Evolutionary conservation across 1,140 invertebrate species (phyloP), one percentile per base, ranked within the genome.

Genomic region (Drosophila sturtevanti): DNA sequence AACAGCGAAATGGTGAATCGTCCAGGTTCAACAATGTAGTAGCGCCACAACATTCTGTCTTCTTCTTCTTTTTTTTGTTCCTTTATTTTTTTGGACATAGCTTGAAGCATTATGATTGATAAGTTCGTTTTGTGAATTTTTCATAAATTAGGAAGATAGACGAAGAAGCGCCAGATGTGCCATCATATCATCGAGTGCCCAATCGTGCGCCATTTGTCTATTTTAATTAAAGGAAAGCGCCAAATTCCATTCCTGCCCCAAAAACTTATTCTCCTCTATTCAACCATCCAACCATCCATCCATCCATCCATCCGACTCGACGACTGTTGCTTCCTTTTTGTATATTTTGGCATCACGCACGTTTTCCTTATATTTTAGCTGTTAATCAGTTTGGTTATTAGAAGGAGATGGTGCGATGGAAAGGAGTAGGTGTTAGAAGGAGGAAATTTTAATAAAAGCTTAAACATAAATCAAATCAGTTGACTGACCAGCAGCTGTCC

Each of bases 61-160:
- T 31, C 27, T 31, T 31, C 7, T 31, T 31, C 27, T 16, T 27
- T 48, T 18, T 54, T 9, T 22, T 54, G 3, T 22, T 55, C 31
- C 18, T 31, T 59, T 12, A n/a, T n/a, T 5, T n/a, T 22, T 60
- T 41, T 54, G 66, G 41, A 9, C 41, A 48, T 44, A 55, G 77
- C 67, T 66, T 66, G 66, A 76, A 63, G 82, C 79, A 82, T 87
- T 87, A 87, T 87, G 82, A 87, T 87, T 87, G 82, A 87, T 87
- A 87, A 87, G 82, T 87, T 87, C 82, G 84, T 82, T 87, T 82
- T 87, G 82, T 82, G 82, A 87, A 87, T 87, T 87, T 87, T 87
- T 87, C 84, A 87, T 87, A 87, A 87, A 89, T 87, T 87, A 87
- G 84, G 79, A 72, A 75, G 65, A 69, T 62, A 70, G 72, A 84